phyloP scores from a whole-genome alignment of 2,113 vertebrate genomes.

The Casuarius casuarius region DNA sequence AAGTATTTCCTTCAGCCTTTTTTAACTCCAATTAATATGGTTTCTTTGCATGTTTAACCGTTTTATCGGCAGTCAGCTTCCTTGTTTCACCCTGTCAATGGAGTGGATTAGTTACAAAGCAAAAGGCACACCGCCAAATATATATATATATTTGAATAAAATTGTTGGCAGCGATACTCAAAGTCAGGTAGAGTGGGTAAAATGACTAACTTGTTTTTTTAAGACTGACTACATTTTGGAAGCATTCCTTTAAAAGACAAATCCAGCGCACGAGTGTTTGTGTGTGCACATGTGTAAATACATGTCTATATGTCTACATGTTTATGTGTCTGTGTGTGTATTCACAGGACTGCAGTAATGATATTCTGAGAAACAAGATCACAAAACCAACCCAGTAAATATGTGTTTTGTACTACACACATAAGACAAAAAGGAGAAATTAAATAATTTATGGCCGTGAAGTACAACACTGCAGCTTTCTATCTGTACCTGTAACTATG shows the following conservation, averaged over 20 bases:
- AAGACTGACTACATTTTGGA: neutral
- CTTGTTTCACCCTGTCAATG: neutral
- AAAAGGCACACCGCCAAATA: neutral
- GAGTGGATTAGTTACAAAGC: neutral
- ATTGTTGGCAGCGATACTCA: neutral
- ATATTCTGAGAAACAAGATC: neutral
- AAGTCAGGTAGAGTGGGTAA: neutral
- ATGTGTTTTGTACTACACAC: accelerated
- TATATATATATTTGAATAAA: neutral
- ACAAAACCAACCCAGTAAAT: accelerated
- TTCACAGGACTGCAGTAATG: neutral
- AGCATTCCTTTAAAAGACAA: neutral
- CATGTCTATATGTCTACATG: accelerated
- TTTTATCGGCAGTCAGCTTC: neutral
- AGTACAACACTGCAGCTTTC: neutral
- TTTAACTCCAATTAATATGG: neutral
- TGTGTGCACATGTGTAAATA: neutral
- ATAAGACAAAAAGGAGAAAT: neutral
- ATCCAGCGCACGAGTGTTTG: accelerated
- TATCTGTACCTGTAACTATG: accelerated
- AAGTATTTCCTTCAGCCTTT: neutral
- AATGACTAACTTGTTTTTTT: accelerated
- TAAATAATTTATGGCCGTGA: neutral
- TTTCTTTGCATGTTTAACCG: neutral
- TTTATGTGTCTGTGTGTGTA: neutral